phyloP scores from a whole-genome alignment of 2,113 vertebrate species.

The Pachycephala philippinensis region DNA sequence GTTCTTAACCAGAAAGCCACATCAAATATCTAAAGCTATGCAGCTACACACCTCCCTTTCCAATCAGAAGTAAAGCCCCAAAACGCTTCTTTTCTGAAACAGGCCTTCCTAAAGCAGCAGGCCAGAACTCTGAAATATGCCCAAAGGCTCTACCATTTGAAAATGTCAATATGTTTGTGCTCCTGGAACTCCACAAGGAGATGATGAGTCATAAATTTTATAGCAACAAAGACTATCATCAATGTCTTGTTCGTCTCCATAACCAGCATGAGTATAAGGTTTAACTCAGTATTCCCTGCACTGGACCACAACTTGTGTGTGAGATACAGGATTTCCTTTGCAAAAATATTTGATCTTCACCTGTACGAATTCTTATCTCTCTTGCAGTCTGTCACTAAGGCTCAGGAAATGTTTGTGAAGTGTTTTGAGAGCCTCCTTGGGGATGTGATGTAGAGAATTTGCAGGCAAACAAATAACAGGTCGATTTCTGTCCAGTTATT shows the following conservation, averaged over 20 bases:
- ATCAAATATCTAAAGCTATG: background rate
- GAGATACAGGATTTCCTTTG: background rate
- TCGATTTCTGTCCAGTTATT: background rate
- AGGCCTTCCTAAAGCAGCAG: background rate
- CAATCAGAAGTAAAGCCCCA: background rate
- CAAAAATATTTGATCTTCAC: background rate
- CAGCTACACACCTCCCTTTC: background rate
- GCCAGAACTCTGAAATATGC: background rate
- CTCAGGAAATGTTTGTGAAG: background rate
- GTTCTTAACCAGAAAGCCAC: background rate
- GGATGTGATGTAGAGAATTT: background rate
- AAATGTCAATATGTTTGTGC: slow-evolving; percentile 30
- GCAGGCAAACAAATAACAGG: background rate
- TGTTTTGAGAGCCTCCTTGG: background rate
- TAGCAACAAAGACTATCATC: background rate
- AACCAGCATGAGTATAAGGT: background rate
- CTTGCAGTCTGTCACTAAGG: background rate
- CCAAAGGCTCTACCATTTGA: slow-evolving; percentile 14
- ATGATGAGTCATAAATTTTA: background rate
- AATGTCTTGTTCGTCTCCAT: background rate
- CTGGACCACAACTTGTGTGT: background rate
- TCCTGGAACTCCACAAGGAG: background rate
- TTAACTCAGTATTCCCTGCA: background rate
- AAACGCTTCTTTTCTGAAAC: background rate
- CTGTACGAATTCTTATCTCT: background rate